Evolutionary conservation across 1,140 invertebrate species (phyloP).

Genomic region (Sitophilus oryzae): DNA sequence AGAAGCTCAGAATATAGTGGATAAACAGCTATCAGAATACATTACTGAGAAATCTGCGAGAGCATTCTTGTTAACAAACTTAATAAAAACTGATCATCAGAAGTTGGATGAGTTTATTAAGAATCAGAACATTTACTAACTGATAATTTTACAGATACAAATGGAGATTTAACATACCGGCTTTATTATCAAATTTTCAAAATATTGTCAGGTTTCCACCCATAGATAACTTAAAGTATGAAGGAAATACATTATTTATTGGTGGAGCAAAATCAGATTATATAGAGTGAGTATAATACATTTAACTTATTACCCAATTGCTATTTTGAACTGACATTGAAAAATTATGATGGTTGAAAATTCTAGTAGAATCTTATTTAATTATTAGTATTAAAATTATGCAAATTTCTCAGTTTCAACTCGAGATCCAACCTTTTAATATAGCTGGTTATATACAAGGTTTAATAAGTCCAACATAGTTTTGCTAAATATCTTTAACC

Average conservation of each 20-base stretch:
- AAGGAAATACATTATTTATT: constrained; percentile 73
- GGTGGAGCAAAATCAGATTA: constrained; percentile 74
- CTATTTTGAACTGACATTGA: too few species aligned
- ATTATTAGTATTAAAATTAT: too few species aligned
- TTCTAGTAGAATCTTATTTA: too few species aligned
- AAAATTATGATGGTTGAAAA: too few species aligned
- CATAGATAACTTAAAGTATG: constrained; percentile 50
- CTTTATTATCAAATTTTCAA: constrained; percentile 36
- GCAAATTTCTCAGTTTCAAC: too few species aligned
- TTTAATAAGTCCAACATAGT: too few species aligned
- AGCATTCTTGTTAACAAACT: constrained; percentile 50
- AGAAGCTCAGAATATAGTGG: constrained; percentile 56
- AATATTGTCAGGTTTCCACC: constrained; percentile 60
- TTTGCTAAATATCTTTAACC: too few species aligned
- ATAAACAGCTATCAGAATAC: constrained; percentile 48
- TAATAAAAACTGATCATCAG: constrained; percentile 34
- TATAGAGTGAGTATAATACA: constrained; percentile 60
- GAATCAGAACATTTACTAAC: too few species aligned
- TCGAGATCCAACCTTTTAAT: too few species aligned
- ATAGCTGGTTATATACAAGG: too few species aligned
- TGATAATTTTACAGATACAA: constrained; percentile 35
- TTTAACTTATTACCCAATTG: too few species aligned
- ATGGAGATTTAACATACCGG: constrained; percentile 44
- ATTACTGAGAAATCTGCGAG: constrained; percentile 47
- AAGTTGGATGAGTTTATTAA: too few species aligned